Evolutionary conservation across 2,113 vertebrate species (phyloP).

Genomic region (Ariopsis seemanni): DNA sequence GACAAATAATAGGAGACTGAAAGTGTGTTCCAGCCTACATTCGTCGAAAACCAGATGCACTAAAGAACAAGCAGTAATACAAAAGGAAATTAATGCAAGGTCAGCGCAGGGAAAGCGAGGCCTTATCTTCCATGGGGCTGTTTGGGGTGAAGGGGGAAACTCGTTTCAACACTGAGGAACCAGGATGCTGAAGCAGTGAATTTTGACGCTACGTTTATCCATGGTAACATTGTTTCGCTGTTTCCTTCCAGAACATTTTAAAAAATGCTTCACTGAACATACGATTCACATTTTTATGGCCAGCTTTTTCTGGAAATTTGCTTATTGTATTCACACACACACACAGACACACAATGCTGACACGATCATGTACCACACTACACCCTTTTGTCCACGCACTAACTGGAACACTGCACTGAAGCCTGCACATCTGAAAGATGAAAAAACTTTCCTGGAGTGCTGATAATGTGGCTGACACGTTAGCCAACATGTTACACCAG

Average conservation of each 20-base stretch:
- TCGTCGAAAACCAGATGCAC: not conserved
- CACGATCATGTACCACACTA: not conserved
- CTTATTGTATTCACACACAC: not conserved
- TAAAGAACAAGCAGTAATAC: not conserved
- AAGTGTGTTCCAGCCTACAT: not conserved
- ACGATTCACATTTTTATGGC: not conserved
- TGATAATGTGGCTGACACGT: not conserved
- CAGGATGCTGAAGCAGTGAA: not conserved
- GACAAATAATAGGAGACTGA: not conserved
- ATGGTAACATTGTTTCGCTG: not conserved
- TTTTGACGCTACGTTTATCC: not conserved
- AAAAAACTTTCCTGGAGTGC: not conserved
- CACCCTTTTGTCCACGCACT: not conserved
- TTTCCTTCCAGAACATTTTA: conserved; percentile 7
- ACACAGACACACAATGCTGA: not conserved
- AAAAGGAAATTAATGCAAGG: not conserved
- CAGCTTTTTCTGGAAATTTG: not conserved
- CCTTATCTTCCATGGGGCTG: not conserved
- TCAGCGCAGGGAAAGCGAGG: not conserved
- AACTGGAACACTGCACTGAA: not conserved
- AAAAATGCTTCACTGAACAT: not conserved
- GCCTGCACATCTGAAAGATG: too few species aligned
- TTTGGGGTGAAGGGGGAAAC: not conserved
- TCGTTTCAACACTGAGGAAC: not conserved
- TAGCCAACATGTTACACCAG: not conserved